phyloP scores from a whole-genome alignment of 2,797 vertebrate genomes.

The Aselliscus stoliczkanus region DNA sequence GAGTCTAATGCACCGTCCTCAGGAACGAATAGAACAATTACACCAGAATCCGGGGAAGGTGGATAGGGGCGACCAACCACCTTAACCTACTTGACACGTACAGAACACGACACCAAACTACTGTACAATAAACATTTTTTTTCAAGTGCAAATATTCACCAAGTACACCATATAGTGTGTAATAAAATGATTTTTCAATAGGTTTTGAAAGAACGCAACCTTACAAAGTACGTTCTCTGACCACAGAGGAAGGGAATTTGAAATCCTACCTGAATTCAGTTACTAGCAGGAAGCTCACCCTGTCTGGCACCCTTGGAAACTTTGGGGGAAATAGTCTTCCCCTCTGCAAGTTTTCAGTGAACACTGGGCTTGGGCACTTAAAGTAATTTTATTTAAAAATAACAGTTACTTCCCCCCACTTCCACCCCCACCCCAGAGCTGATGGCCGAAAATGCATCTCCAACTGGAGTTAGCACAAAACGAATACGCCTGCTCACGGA shows the following conservation, averaged over 20 bases:
- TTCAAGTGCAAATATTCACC: neutral
- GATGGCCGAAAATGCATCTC: neutral
- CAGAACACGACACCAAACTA: neutral
- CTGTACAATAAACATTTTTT: neutral
- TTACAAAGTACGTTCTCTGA: neutral
- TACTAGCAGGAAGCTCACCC: neutral
- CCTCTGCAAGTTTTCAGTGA: neutral
- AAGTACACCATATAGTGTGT: neutral
- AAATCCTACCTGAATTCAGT: neutral
- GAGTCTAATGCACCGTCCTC: neutral
- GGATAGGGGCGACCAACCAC: neutral
- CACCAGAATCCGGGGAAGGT: neutral
- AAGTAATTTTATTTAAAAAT: neutral
- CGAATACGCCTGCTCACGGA: accelerated
- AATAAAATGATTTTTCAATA: neutral
- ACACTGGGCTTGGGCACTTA: neutral
- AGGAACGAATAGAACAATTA: neutral
- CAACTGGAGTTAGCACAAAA: neutral
- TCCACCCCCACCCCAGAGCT: neutral
- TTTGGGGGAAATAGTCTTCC: neutral
- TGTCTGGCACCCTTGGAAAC: neutral
- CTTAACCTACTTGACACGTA: neutral
- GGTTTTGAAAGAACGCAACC: neutral
- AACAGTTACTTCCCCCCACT: neutral
- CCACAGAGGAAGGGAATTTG: neutral